Evolutionary conservation across 2,888 invertebrate genomes (phyloP).

Genomic region (Synergus itoensis): DNA sequence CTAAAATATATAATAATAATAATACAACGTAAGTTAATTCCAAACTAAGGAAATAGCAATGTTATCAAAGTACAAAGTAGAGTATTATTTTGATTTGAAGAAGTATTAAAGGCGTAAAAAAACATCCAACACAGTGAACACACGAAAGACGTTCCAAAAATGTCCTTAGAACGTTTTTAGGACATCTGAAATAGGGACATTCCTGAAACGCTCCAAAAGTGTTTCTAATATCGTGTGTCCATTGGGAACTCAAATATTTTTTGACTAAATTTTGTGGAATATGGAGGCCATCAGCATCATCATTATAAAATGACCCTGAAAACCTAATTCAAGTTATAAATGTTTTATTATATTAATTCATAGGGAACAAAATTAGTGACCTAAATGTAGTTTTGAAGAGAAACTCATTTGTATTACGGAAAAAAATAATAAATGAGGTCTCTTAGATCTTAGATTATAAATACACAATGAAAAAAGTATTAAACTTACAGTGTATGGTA

Average conservation of each 20-base stretch:
- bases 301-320: no score
- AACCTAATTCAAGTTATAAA: no score
- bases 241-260: no score
- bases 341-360: no score
- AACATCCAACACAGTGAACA: no score
- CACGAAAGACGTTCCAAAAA: no score
- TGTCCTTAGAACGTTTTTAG: no score
- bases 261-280: no score
- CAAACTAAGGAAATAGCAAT: background rate
- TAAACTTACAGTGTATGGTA: constrained; percentile 79
- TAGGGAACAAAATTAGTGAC: constrained; percentile 33
- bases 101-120: background rate
- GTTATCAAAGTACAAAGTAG: constrained; percentile 3
- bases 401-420: background rate
- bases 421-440: background rate
- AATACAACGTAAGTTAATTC: background rate
- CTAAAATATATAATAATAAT: constrained; percentile 16
- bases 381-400: background rate
- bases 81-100: background rate
- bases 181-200: no score
- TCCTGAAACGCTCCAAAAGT: no score
- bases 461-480: constrained; percentile 14
- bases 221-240: no score
- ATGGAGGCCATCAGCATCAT: no score
- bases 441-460: background rate